A percentile compares a stretch with the other conserved stretches of the same genome.
Evolutionary conservation across 2,888 invertebrate species (phyloP).

Genomic region (Drosophila anomelani): DNA sequence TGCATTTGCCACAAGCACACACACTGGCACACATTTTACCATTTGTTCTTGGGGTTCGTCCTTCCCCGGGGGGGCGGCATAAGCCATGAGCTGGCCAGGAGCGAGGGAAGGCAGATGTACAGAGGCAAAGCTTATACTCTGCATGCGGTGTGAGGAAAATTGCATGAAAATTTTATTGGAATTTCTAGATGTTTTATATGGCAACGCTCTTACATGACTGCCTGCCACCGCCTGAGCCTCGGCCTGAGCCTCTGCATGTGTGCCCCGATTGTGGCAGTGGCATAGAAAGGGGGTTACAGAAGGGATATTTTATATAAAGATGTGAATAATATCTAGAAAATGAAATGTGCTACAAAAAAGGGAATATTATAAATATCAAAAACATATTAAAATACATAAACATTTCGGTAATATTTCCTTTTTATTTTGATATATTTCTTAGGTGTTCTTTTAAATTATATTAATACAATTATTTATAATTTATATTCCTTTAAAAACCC

Average conservation of each 20-base stretch:
- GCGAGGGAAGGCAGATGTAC: neutral
- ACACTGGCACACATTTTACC: conserved; percentile 14
- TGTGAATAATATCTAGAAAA: neutral
- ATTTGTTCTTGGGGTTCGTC: conserved; percentile 2
- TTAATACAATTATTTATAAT: neutral
- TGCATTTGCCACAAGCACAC: conserved; percentile 49
- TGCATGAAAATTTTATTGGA: conserved; percentile 62
- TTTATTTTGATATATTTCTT: neutral
- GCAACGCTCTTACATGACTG: conserved; percentile 56
- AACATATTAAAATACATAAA: too few species aligned
- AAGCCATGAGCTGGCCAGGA: conserved; percentile 47
- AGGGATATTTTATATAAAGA: neutral
- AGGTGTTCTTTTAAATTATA: neutral
- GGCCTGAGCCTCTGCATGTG: conserved; percentile 26
- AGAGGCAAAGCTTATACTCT: conserved; percentile 33
- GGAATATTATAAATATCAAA: too few species aligned
- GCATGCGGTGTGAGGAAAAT: conserved; percentile 53
- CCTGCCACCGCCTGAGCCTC: conserved; percentile 49
- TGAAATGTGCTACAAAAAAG: too few species aligned
- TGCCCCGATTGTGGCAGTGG: conserved; percentile 12
- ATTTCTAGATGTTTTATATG: conserved; percentile 57
- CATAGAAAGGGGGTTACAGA: neutral
- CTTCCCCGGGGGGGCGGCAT: conserved; percentile 29
- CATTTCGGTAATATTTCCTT: neutral
- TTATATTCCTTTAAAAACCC: neutral